Conservation (phyloP, 2,797 vertebrate genomes). For the Malacoraja senta region DNA sequence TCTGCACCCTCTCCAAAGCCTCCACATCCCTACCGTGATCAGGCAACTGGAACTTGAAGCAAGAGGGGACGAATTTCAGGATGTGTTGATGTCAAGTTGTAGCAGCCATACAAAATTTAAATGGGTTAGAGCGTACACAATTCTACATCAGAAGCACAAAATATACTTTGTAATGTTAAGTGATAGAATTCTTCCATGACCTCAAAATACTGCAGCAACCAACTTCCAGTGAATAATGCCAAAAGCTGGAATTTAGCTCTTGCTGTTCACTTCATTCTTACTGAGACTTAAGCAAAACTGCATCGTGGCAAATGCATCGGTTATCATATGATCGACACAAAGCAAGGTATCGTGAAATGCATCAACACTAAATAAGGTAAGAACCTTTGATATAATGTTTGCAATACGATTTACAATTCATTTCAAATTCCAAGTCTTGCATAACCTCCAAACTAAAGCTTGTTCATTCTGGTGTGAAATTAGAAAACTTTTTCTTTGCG, state of each 20-base stretch:
- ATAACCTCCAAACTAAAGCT: not conserved
- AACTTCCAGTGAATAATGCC: not conserved
- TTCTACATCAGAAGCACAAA: not conserved
- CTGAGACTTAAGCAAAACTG: not conserved
- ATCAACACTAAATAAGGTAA: not conserved
- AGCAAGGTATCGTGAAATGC: not conserved
- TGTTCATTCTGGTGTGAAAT: not conserved
- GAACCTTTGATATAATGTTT: not conserved
- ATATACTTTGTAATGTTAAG: not conserved
- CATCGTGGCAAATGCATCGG: not conserved
- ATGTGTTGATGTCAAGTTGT: not conserved
- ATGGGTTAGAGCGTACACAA: not conserved
- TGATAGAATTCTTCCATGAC: not conserved
- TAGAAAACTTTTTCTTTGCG: not conserved
- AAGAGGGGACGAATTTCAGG: not conserved
- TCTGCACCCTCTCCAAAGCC: too few species aligned
- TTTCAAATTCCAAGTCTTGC: not conserved
- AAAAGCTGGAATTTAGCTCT: not conserved
- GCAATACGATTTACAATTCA: not conserved
- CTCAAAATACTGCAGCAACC: not conserved
- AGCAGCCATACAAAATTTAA: not conserved
- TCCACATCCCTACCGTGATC: too few species aligned
- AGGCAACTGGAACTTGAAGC: too few species aligned
- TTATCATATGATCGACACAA: not conserved
- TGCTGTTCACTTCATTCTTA: not conserved